Conservation (phyloP, 2,797 vertebrate genomes). For the Poecilia velifera region DNA sequence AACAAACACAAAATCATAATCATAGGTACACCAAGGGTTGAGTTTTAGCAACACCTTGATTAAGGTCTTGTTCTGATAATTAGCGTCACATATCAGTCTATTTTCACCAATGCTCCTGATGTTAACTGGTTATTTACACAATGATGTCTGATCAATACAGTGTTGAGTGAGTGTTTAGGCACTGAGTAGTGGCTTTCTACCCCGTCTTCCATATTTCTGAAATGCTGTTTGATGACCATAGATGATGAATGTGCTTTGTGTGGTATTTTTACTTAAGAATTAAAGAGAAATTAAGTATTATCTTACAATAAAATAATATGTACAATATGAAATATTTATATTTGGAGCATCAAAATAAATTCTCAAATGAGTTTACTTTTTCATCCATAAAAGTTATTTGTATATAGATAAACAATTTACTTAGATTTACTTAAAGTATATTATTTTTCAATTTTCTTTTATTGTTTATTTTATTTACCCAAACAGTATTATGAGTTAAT, state of each 20-base stretch:
- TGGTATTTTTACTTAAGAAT: background rate
- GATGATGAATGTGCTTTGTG: background rate
- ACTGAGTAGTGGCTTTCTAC: background rate
- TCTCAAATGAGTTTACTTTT: background rate
- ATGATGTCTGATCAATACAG: background rate
- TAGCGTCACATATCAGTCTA: background rate
- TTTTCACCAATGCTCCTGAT: background rate
- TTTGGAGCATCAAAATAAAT: background rate
- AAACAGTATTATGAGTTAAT: background rate
- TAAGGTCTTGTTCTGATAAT: background rate
- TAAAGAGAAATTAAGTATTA: background rate
- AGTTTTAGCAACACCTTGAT: background rate
- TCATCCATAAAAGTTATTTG: background rate
- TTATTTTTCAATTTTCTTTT: background rate
- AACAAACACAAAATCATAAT: background rate
- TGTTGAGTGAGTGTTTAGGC: background rate
- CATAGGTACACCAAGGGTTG: background rate
- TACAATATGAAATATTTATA: background rate
- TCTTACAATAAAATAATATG: background rate
- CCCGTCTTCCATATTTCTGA: background rate
- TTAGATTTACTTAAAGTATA: background rate
- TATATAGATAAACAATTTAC: background rate
- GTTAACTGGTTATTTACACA: background rate
- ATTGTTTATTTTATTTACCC: background rate
- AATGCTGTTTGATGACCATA: background rate